phyloP scores from a whole-genome alignment of 2,797 vertebrate species.

The Aphelocoma californica region DNA sequence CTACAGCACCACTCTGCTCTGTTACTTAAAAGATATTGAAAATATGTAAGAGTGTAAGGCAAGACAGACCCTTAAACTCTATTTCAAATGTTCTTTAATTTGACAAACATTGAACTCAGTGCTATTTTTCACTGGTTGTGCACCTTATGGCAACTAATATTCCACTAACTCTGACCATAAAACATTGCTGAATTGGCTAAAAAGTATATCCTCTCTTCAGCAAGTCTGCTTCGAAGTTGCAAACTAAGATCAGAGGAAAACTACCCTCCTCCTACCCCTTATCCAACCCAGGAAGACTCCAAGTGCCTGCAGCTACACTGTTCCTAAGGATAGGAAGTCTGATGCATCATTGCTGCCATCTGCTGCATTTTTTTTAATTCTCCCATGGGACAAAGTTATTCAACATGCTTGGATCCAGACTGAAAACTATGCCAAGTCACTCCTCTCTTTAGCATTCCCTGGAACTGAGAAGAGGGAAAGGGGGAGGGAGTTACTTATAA shows the following conservation, averaged over 20 bases:
- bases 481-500: conserved; percentile 21
- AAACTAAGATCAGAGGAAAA: background rate
- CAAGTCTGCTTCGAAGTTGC: background rate
- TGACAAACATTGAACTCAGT: background rate
- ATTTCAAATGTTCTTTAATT: background rate
- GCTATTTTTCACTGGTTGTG: background rate
- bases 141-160: background rate
- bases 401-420: background rate
- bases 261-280: background rate
- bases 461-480: background rate
- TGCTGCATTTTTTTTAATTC: conserved; percentile 55
- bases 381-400: conserved; percentile 21
- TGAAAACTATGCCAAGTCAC: conserved; percentile 22
- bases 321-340: background rate
- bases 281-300: background rate
- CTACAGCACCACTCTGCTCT: background rate
- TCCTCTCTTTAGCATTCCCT: conserved; percentile 31
- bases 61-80: background rate
- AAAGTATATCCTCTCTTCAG: background rate
- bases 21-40: background rate
- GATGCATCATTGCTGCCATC: conserved; percentile 68
- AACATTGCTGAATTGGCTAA: background rate
- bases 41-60: background rate
- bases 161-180: background rate
- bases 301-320: background rate